Conservation (phyloP, 2,888 invertebrate genomes). For the Crocallis elinguaria region DNA sequence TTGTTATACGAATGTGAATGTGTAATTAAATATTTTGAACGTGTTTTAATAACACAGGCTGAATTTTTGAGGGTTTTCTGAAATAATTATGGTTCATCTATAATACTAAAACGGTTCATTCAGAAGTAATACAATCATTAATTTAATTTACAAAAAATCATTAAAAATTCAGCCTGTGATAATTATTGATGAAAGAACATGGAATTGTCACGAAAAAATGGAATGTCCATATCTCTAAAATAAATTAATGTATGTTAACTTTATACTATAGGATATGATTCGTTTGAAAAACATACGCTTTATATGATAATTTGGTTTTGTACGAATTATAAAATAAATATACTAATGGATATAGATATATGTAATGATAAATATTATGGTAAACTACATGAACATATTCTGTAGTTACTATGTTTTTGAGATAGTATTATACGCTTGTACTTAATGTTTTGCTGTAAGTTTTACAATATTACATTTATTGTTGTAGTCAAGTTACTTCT, state of each 20-base stretch:
- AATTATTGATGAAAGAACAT: constrained; percentile 15
- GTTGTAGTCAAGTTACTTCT: background rate
- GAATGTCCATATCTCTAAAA: constrained; percentile 38
- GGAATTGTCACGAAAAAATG: constrained; percentile 31
- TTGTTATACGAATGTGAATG: constrained; percentile 4
- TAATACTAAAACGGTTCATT: too few relatives aligned
- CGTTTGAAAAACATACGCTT: constrained; percentile 62
- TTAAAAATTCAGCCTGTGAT: background rate
- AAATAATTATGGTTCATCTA: too few relatives aligned
- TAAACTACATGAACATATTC: constrained; percentile 34
- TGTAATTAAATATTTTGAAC: constrained; percentile 3
- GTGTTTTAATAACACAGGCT: background rate
- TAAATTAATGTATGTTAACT: constrained; percentile 37
- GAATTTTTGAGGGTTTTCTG: background rate
- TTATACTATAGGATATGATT: constrained; percentile 40
- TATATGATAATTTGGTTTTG: constrained; percentile 56
- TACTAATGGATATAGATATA: constrained; percentile 36
- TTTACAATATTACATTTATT: constrained; percentile 11
- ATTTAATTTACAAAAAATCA: background rate
- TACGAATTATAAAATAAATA: constrained; percentile 49
- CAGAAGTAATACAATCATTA: too few relatives aligned
- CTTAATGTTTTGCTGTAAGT: constrained; percentile 24
- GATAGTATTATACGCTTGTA: constrained; percentile 18
- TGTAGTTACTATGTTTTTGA: constrained; percentile 22
- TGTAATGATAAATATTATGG: constrained; percentile 38